phyloP scores from a whole-genome alignment of 2,797 vertebrate species.

The Sebastes nivosus region DNA sequence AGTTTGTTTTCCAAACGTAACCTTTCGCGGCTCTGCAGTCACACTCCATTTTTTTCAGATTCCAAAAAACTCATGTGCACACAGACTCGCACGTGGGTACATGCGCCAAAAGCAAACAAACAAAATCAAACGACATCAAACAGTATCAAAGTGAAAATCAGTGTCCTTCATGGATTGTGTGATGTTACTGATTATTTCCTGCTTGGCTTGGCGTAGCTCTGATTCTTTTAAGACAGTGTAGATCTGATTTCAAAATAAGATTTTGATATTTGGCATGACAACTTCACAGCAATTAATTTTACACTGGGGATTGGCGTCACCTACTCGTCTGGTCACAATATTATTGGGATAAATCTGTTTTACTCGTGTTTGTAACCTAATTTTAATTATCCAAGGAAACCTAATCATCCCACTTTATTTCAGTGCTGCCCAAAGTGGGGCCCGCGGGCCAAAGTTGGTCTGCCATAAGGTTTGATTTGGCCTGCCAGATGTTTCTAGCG shows the following conservation, averaged over 20 bases:
- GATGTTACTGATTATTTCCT: conserved; percentile 67
- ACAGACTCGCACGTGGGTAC: background rate
- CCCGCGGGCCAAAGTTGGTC: too few relatives aligned
- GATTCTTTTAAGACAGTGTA: conserved; percentile 58
- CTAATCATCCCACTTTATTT: background rate
- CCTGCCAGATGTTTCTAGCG: too few relatives aligned
- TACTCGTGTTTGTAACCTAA: background rate
- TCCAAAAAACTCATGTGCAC: conserved; percentile 24
- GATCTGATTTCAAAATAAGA: conserved; percentile 65
- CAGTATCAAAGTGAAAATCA: conserved; percentile 64
- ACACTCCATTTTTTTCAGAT: conserved; percentile 40
- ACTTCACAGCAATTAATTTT: conserved; percentile 67
- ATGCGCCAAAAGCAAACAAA: conserved; percentile 34
- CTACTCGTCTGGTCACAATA: conserved; percentile 7
- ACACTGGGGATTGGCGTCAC: conserved; percentile 42
- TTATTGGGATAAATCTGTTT: conserved; percentile 3
- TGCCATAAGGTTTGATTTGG: too few relatives aligned
- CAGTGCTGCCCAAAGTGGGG: too few relatives aligned
- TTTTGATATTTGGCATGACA: conserved; percentile 63
- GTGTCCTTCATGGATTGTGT: conserved; percentile 65
- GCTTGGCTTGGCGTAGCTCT: conserved; percentile 54
- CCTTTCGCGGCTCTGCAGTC: conserved; percentile 54
- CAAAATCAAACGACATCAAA: conserved; percentile 61
- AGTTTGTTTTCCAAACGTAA: conserved; percentile 61
- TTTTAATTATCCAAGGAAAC: background rate